Evolutionary conservation across 1,140 invertebrate genomes (phyloP), one percentile per base, ranked within the genome.

Genomic region (Drosophila orosa): DNA sequence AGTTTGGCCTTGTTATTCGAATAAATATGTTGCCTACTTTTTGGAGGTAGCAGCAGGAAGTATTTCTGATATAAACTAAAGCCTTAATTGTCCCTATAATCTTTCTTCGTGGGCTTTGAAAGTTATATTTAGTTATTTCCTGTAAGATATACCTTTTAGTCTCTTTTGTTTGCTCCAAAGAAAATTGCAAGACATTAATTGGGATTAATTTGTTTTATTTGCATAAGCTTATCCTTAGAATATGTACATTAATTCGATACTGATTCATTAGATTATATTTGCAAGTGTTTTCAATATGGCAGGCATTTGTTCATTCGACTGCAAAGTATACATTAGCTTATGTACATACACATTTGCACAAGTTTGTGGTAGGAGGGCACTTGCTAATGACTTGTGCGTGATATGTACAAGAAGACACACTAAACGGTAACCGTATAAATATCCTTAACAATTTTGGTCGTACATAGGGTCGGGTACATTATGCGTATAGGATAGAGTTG

Each of bases 401-500:
- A 42, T 66, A 66, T 47, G 33, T 68, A 68, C 65, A 66, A 68
- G 63, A 48, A 27, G 45, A 33, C 24, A 29, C 44, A 40, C 57
- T 63, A 63, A 59, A 60, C 12, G 13, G 37, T 65, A 56, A 67
- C 31, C 40, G 44, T 54, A 71, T 71, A 67, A 67, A 67, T 71
- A 71, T 47, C 24, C 50, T 58, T 68, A 71, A 71, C 65, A 58
- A 71, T 69, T 71, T 71, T 71, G 67, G 67, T 71, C 67, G n/a
- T 71, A 69, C 67, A 48, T 48, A 48, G 50, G 50, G 67, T 69
- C 27, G 33, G 37, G 40, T 67, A 31, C 33, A 39, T 69, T 39
- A 69, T 47, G 63, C 33, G 39, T 71, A 71, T 71, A 71, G 67
- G 67, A 71, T 68, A 48, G 63, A 42, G 42, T 69, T 69, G 35